Conservation (phyloP, 2,113 vertebrate genomes). For the Tyrannus savana region DNA sequence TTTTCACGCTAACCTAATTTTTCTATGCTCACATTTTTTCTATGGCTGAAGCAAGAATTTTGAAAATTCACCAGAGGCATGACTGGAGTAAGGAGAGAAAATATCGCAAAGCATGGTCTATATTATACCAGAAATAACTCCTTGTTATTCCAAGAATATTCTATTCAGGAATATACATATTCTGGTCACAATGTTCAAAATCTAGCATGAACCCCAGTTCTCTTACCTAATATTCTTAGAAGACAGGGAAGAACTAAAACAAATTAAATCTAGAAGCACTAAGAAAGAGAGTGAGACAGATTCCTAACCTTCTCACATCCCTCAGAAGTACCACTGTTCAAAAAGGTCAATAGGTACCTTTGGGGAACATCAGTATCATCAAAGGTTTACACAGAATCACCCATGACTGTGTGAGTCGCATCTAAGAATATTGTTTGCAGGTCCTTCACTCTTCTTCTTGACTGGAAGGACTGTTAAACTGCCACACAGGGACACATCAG, state of each 20-base stretch:
- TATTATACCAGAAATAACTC: not conserved
- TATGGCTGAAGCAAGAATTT: not conserved
- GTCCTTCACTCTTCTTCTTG: not conserved
- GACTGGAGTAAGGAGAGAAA: not conserved
- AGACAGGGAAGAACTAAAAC: not conserved
- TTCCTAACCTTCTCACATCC: not conserved
- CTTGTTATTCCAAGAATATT: not conserved
- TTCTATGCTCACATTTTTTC: not conserved
- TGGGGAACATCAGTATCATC: not conserved
- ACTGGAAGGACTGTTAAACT: not conserved
- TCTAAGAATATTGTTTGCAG: not conserved
- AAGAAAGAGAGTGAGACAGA: not conserved
- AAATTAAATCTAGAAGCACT: not conserved
- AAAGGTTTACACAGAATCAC: not conserved
- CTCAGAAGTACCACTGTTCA: not conserved
- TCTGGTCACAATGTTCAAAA: not conserved
- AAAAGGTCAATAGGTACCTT: not conserved
- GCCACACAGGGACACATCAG: not conserved
- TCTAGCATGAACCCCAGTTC: not conserved
- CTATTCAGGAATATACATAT: not conserved
- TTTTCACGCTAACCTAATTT: not conserved
- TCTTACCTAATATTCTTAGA: not conserved
- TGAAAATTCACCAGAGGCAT: not conserved
- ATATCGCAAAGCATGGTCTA: not conserved
- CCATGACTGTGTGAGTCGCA: not conserved